phyloP scores from a whole-genome alignment of 2,797 vertebrate genomes.

The Parotocinclus haroldoi region DNA sequence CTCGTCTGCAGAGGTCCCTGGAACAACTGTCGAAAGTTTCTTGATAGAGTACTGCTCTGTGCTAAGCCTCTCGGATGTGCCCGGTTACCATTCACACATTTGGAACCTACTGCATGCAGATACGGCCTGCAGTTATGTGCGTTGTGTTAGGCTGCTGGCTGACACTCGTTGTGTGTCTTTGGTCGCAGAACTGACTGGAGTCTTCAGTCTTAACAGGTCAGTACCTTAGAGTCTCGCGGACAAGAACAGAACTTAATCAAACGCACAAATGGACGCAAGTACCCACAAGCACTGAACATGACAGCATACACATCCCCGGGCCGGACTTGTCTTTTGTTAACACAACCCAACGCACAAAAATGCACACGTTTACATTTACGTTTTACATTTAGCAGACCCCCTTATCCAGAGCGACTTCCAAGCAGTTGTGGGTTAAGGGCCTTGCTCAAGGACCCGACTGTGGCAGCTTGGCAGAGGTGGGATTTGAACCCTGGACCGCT shows the following conservation, averaged over 20 bases:
- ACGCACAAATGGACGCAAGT: neutral
- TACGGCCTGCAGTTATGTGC: neutral
- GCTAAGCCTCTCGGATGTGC: conserved; percentile 3
- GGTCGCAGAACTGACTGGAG: conserved; percentile 32
- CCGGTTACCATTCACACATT: conserved; percentile 18
- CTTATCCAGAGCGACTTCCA: no score
- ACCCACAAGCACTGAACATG: no score
- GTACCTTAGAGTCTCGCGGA: conserved; percentile 6
- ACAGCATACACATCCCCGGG: no score
- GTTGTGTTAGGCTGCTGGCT: conserved; percentile 1
- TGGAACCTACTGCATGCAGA: neutral
- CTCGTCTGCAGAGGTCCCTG: conserved; percentile 35
- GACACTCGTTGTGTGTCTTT: conserved; percentile 4
- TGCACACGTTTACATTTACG: no score
- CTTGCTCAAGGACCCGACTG: no score
- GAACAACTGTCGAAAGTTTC: conserved; percentile 30
- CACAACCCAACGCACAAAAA: no score
- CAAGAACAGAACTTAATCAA: conserved; percentile 15
- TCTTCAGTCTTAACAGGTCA: conserved; percentile 42
- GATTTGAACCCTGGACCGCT: no score
- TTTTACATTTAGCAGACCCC: no score
- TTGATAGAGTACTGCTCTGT: neutral
- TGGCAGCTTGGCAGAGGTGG: no score
- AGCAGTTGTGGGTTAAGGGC: no score
- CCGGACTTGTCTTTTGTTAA: no score